Evolutionary conservation across 2,113 vertebrate species (phyloP), one percentile per base, ranked within the genome.

Genomic region (Craseonycteris thonglongyai): DNA sequence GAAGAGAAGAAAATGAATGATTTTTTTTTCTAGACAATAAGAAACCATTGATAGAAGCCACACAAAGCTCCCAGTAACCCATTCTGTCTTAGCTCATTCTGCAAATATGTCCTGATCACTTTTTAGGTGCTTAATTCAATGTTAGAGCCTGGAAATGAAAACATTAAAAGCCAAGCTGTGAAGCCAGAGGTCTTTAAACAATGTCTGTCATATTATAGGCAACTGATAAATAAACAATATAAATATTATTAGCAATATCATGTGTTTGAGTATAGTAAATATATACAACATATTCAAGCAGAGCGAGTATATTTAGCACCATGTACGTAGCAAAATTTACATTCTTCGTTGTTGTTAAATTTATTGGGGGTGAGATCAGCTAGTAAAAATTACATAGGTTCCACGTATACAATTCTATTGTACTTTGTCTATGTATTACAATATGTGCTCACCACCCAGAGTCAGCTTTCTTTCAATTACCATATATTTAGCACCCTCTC

Each of bases 51-150:
- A 0, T 35, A 26, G 40, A 75, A 79, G 6, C 45, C 38, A 49
- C 24, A 7, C 3, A 35, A 24, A 12, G 19, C 0, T 0, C 3
- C 45, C 65, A 2, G 5, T 16, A 2, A 18, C 28, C 33, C 45
- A 22, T 1, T 35, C 6, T 45, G 3, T 6, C 24, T 2, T 5
- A 15, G 45, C 3, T 51, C 15, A 19, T 28, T 26, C n/a, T 28
- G 24, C 7, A 78, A 35, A 26, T 75, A 14, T 47, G 26, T 40
- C 24, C 38, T 54, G 35, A 84, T 38, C 5, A 35, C 9, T 6
- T 38, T n/a, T 21, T 30, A 56, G 2, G 14, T 13, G 26, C 2
- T 35, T 33, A 24, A 40, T 2, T 72, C 12, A 28, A 1, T 42
- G 28, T 4, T 51, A 18, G 30, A 74, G 72, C 21, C 16, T 84